A percentile compares a stretch with the other conserved stretches of the same genome.
Conservation (phyloP, 1,140 invertebrate species). For the Leptonema lineaticorne region DNA sequence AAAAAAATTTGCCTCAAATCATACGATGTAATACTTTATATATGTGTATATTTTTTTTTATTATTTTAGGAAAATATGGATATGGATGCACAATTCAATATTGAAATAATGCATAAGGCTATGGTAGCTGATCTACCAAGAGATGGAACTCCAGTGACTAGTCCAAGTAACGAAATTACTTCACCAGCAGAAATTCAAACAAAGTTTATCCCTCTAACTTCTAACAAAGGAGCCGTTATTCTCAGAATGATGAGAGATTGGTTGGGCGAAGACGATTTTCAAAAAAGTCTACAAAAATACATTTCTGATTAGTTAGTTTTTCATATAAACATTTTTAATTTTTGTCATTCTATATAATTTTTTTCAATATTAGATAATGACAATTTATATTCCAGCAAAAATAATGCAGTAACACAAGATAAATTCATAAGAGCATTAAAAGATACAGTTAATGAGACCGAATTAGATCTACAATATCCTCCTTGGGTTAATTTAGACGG, state of each 20-base stretch:
- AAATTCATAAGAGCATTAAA: neutral
- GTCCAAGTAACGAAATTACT: conserved; percentile 55
- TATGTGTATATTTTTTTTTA: neutral
- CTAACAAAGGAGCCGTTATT: conserved; percentile 68
- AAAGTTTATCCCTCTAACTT: conserved; percentile 63
- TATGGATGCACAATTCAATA: neutral
- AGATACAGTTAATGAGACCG: neutral
- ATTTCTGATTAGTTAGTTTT: too few species aligned
- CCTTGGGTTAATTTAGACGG: neutral
- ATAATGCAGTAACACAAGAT: neutral
- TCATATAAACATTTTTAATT: too few species aligned
- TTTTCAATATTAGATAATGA: too few species aligned
- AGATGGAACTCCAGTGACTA: conserved; percentile 60
- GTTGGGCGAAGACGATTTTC: conserved; percentile 64
- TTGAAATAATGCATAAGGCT: conserved; percentile 53
- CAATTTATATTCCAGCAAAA: neutral
- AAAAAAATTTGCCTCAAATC: neutral
- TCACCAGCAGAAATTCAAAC: conserved; percentile 53
- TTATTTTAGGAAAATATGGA: neutral
- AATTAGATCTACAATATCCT: too few species aligned
- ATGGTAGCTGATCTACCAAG: conserved; percentile 63
- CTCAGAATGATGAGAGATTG: conserved; percentile 73
- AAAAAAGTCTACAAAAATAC: conserved; percentile 56
- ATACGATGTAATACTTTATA: neutral
- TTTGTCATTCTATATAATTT: too few species aligned